These are phyloP conservation scores for Trichogramma pretiosum DNA, from an alignment of 1,140 invertebrate genomes.

Conservation along the genomic window DNA sequence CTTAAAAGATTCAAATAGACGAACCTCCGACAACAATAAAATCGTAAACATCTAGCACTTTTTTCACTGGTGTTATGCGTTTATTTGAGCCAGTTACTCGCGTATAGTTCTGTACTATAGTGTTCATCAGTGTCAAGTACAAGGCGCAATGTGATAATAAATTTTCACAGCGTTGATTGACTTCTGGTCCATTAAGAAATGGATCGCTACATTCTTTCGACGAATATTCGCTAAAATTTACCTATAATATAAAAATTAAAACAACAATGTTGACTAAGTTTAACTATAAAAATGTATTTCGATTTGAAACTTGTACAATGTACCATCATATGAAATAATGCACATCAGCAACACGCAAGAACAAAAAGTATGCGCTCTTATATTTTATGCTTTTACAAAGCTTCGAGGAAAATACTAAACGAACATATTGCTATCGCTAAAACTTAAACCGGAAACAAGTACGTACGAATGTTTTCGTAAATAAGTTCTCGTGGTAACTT, in stretches of 20 bases:
- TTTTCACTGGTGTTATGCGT: slow-evolving; percentile 25
- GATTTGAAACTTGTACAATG: no score
- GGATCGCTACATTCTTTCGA: slow-evolving; percentile 14
- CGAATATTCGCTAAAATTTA: neutral
- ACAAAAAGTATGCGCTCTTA: no score
- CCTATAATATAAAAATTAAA: neutral
- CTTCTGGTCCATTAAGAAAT: slow-evolving; percentile 21
- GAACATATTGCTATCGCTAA: no score
- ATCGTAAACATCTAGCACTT: slow-evolving; percentile 49
- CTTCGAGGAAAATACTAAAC: no score
- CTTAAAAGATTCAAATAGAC: slow-evolving; percentile 27
- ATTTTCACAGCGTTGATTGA: neutral
- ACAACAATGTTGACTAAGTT: neutral
- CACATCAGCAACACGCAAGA: no score
- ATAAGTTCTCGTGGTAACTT: no score
- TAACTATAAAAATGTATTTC: neutral
- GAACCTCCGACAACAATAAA: slow-evolving; percentile 73
- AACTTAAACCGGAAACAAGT: no score
- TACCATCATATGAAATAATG: no score
- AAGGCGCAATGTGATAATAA: neutral
- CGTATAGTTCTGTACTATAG: slow-evolving; percentile 44
- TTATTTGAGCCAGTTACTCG: slow-evolving; percentile 37
- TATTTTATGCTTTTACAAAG: no score
- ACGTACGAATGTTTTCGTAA: no score
- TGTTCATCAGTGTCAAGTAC: slow-evolving; percentile 23